These are phyloP conservation scores for Drosophila cracens DNA, from an alignment of 2,888 invertebrate genomes.

Conservation along the genomic window DNA sequence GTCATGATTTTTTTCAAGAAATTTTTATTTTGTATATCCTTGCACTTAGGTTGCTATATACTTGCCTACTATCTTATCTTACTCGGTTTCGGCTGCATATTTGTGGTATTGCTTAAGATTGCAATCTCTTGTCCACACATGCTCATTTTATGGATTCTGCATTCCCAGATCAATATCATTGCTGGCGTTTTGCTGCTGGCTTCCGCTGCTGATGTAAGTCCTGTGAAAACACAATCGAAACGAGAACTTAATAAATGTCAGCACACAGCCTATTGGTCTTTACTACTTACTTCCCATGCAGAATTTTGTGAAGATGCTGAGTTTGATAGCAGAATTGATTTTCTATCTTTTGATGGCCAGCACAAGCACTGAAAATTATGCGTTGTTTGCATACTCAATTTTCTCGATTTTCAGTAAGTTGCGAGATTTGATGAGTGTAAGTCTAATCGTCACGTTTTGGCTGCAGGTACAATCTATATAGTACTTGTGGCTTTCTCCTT, in stretches of 20 bases:
- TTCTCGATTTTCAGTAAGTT: slow-evolving; percentile 40
- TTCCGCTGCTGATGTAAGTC: slow-evolving; percentile 32
- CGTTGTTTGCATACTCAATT: slow-evolving; percentile 18
- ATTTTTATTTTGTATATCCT: slow-evolving; percentile 28
- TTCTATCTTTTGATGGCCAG: slow-evolving; percentile 36
- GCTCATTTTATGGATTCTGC: slow-evolving; percentile 28
- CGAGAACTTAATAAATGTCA: neutral
- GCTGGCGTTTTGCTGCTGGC: slow-evolving; percentile 36
- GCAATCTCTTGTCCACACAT: neutral
- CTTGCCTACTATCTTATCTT: slow-evolving; percentile 18
- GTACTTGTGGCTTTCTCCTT: slow-evolving; percentile 28
- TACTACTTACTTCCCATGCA: slow-evolving; percentile 45
- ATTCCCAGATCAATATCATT: slow-evolving; percentile 24
- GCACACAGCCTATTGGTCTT: slow-evolving; percentile 20
- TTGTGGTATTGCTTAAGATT: fast-evolving
- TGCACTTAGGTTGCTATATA: slow-evolving; percentile 27
- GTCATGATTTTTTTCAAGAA: slow-evolving; percentile 37
- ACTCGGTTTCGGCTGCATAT: neutral
- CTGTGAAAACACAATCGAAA: neutral
- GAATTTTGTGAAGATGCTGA: slow-evolving; percentile 40
- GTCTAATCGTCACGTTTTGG: neutral
- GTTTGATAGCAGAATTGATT: slow-evolving; percentile 49
- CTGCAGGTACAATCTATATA: slow-evolving; percentile 21
- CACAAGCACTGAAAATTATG: fast-evolving
- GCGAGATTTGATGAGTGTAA: too few relatives aligned